Conservation (phyloP, 2,888 invertebrate species). For the Dicranocentrus wangi region DNA sequence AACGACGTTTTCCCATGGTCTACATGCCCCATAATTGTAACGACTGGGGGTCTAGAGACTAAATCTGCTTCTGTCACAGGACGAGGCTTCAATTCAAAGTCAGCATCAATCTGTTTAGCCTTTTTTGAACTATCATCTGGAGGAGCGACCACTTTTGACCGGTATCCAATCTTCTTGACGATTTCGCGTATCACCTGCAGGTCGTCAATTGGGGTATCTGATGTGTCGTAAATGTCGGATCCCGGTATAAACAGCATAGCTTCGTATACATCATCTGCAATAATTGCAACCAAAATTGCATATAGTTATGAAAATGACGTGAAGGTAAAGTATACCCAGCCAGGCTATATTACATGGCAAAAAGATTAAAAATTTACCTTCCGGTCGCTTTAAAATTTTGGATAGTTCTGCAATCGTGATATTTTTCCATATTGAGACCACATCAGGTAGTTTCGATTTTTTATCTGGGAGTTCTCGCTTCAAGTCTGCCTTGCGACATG, state of each 20-base stretch:
- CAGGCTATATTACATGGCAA: neutral
- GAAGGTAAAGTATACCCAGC: slow-evolving; percentile 15
- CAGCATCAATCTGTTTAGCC: slow-evolving; percentile 75
- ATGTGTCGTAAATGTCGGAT: slow-evolving; percentile 78
- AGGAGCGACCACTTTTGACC: slow-evolving; percentile 78
- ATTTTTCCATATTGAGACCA: slow-evolving; percentile 84
- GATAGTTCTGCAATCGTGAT: slow-evolving; percentile 88
- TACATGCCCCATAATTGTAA: slow-evolving; percentile 99
- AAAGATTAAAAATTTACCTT: slow-evolving; percentile 77
- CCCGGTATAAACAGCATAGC: slow-evolving; percentile 81
- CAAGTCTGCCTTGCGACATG: neutral
- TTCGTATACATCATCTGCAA: slow-evolving; percentile 82
- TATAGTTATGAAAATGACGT: no score
- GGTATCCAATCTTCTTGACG: slow-evolving; percentile 81
- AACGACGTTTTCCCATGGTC: slow-evolving; percentile 92
- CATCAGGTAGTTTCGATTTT: slow-evolving; percentile 73
- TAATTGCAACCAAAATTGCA: no score
- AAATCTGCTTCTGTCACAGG: slow-evolving; percentile 77
- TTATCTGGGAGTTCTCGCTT: slow-evolving; percentile 36
- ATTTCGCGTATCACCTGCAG: slow-evolving; percentile 81
- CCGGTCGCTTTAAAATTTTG: slow-evolving; percentile 79
- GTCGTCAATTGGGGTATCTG: slow-evolving; percentile 80
- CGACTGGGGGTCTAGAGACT: slow-evolving; percentile 89
- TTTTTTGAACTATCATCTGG: slow-evolving; percentile 74
- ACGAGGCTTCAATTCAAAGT: slow-evolving; percentile 74